These are phyloP conservation scores for Bellardia pandia DNA, from an alignment of 2,888 invertebrate genomes.

Conservation along the genomic window DNA sequence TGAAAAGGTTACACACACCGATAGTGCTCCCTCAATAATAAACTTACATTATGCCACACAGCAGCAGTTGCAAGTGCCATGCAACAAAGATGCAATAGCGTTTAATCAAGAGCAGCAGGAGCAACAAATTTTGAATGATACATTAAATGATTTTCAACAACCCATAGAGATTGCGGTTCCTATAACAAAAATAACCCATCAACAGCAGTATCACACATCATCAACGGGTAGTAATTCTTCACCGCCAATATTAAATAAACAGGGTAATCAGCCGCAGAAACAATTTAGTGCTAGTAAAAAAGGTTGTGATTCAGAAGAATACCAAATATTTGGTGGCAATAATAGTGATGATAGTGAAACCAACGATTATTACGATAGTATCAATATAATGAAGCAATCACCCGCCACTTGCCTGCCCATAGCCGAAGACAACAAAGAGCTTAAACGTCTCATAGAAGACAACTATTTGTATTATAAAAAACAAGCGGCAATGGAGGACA, in stretches of 20 bases:
- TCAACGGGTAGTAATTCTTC: constrained; percentile 60
- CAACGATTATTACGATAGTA: constrained; percentile 80
- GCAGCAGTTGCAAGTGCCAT: constrained; percentile 76
- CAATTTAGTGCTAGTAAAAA: constrained; percentile 67
- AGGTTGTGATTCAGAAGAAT: constrained; percentile 73
- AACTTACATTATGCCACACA: constrained; percentile 80
- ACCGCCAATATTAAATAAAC: constrained; percentile 51
- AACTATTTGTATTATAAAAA: constrained; percentile 83
- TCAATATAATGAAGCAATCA: constrained; percentile 74
- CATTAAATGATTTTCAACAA: constrained; percentile 73
- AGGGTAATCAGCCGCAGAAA: constrained; percentile 39
- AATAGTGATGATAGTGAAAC: constrained; percentile 81
- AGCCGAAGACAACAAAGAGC: constrained; percentile 83
- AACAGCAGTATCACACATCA: constrained; percentile 25
- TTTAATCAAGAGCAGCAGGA: constrained; percentile 77
- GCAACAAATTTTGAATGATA: constrained; percentile 79
- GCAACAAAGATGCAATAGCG: constrained; percentile 59
- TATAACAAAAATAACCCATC: constrained; percentile 60
- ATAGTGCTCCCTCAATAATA: constrained; percentile 84
- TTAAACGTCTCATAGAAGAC: constrained; percentile 84
- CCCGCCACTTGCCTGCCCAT: constrained; percentile 80
- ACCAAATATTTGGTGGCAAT: constrained; percentile 75
- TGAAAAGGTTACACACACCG: constrained; percentile 84
- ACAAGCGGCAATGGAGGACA: constrained; percentile 75
- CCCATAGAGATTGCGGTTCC: constrained; percentile 64